Base-by-base conservation (phyloP, 2,888 invertebrate genomes). In the Fragum sueziense region DNA sequence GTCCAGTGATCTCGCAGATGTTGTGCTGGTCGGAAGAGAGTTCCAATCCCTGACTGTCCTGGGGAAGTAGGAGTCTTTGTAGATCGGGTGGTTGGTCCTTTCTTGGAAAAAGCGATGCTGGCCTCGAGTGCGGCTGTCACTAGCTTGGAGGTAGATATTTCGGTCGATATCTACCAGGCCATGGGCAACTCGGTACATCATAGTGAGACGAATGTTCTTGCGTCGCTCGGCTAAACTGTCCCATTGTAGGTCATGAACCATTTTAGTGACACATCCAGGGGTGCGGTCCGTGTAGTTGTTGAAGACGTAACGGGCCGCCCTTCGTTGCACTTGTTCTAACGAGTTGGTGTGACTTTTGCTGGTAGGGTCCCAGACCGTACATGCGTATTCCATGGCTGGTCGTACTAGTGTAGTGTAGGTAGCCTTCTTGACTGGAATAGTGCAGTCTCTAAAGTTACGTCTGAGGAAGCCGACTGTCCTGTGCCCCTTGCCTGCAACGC, bases 321-420 rank as follows among this genome's bases (percentile, higher is more conserved):
- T 22, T 9, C 59, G n/a, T 22, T 75, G 61, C 41, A 75, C 75
- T 34, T 41, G 47, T n/a, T 75, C 75, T 1, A 69, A 17, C 25
- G 57, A 31, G 11, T 61, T 69, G 31, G 47, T 1, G 11, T 59
- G 20, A 9, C 33, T 25, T 17, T 41, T 57, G 27, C 59, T 1
- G 51, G 31, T 20, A 20, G 61, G 71, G 54, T 54, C 54, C 22
- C 14, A 22, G 14, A n/a, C 14, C n/a, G 7, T 22, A 17, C 14
- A n/a, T 11, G 54, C 54, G n/a, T 54, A 22, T 7, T 54, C 54
- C 7, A 54, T n/a, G 11, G 22, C n/a, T 22, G 54, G 54, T 22
- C 14, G 14, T 7, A n/a, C 54, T 7, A 54, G 11, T 11, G 54
- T 54, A 22, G 7, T 11, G 22, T 67, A 67, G 17, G 14, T 20